Evolutionary conservation across 2,113 vertebrate genomes (phyloP).

Genomic region (Taurulus bubalis): DNA sequence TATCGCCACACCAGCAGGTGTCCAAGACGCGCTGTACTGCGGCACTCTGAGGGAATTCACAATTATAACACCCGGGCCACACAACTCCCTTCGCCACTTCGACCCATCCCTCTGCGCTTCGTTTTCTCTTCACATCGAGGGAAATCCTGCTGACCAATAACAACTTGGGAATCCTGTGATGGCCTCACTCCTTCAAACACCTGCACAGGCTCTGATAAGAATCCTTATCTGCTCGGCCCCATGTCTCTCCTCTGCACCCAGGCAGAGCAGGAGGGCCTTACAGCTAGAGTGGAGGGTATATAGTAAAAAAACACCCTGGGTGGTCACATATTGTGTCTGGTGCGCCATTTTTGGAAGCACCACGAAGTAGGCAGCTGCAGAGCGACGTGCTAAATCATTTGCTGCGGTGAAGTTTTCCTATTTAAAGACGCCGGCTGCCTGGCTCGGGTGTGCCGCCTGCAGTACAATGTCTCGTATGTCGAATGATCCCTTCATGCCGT

Average conservation of each 20-base stretch:
- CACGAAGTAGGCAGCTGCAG: slow-evolving; percentile 22
- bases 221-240: slow-evolving; percentile 62
- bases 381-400: slow-evolving; percentile 31
- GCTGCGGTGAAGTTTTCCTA: slow-evolving; percentile 40
- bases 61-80: slow-evolving; percentile 54
- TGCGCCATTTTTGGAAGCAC: slow-evolving; percentile 8
- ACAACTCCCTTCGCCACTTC: slow-evolving; percentile 3
- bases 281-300: slow-evolving; percentile 16
- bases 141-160: slow-evolving; percentile 36
- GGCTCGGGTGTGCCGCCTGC: slow-evolving; percentile 22
- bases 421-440: slow-evolving; percentile 50
- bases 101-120: slow-evolving; percentile 6
- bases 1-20: slow-evolving; percentile 72
- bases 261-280: slow-evolving; percentile 30
- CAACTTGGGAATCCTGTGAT: slow-evolving; percentile 63
- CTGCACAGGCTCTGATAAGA: slow-evolving; percentile 75
- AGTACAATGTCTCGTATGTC: slow-evolving; percentile 26
- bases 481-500: slow-evolving; percentile 46
- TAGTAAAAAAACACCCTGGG: slow-evolving; percentile 25
- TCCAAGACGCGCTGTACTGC: slow-evolving; percentile 35
- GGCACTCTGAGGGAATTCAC: slow-evolving; percentile 58
- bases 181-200: slow-evolving; percentile 63
- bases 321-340: slow-evolving; percentile 14
- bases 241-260: slow-evolving; percentile 46
- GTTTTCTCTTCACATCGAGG: slow-evolving; percentile 30